A percentile compares a stretch with the other conserved stretches of the same genome.
Evolutionary conservation across 2,888 invertebrate species (phyloP).

Genomic region (Leucophora obtusa): DNA sequence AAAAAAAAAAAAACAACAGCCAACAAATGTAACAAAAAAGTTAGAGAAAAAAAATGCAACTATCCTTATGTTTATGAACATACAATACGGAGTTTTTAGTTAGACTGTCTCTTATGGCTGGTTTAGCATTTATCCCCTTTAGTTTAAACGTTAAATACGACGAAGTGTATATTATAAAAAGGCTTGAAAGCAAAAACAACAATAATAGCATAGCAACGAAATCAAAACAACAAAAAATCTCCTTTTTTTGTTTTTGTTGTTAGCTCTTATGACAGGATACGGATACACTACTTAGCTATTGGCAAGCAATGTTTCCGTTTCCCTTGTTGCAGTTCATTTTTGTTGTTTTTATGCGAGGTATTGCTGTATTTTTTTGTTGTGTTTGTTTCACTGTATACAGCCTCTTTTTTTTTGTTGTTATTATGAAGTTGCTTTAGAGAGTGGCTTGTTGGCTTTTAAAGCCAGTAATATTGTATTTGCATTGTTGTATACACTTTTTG

Average conservation of each 20-base stretch:
- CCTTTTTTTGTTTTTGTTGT: constrained; percentile 8
- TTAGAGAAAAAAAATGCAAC: constrained; percentile 21
- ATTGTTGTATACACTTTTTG: constrained; percentile 33
- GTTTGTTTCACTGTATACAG: constrained; percentile 11
- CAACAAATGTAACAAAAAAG: constrained; percentile 13
- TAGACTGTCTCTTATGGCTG: constrained; percentile 46
- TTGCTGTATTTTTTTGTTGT: constrained; percentile 3
- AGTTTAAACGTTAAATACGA: constrained; percentile 29
- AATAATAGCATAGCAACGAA: constrained; percentile 19
- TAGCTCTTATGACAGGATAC: constrained; percentile 64
- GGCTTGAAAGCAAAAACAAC: constrained; percentile 11
- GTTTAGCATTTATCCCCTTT: constrained; percentile 50
- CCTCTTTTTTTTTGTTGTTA: constrained; percentile 38
- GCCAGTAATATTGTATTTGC: constrained; percentile 48
- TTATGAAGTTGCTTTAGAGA: constrained; percentile 11
- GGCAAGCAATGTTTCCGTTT: constrained; percentile 65
- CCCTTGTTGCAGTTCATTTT: constrained; percentile 48
- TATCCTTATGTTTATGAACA: constrained; percentile 59
- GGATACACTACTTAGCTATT: constrained; percentile 65
- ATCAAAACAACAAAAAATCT: constrained; percentile 24
- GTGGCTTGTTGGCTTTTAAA: constrained; percentile 59
- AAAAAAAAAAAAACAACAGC: constrained; percentile 14
- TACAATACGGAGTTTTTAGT: constrained; percentile 16
- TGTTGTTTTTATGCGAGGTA: constrained; percentile 16
- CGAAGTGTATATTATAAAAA: constrained; percentile 38